phyloP scores from a whole-genome alignment of 2,113 vertebrate species.

The Struthidea cinerea region DNA sequence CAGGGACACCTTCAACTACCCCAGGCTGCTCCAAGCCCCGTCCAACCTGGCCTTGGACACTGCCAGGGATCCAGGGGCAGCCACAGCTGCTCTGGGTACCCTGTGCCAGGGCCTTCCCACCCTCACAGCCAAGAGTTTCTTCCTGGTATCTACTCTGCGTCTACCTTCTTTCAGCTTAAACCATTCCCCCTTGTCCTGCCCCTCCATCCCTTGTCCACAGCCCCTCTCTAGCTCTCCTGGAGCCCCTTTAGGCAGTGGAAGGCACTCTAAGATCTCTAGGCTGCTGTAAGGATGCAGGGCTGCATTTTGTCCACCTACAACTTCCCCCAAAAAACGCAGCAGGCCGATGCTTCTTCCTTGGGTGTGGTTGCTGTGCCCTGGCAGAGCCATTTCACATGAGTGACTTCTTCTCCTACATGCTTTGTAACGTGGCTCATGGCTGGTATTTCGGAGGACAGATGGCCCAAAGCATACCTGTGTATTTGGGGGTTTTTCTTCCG shows the following conservation, averaged over 20 bases:
- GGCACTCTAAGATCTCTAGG: background rate
- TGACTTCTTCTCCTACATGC: accelerated
- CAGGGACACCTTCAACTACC: background rate
- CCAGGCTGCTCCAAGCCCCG: accelerated
- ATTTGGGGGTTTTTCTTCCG: background rate
- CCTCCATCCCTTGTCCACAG: accelerated
- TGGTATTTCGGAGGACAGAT: background rate
- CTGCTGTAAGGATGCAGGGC: background rate
- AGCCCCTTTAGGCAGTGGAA: background rate
- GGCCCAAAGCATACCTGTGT: background rate
- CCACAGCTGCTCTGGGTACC: accelerated
- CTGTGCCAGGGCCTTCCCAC: accelerated
- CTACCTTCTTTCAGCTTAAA: background rate
- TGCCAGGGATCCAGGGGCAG: background rate
- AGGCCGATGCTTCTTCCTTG: background rate
- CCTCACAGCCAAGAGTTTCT: background rate
- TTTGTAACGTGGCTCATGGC: background rate
- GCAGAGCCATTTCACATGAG: background rate
- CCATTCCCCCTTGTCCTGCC: background rate
- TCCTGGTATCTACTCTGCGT: background rate
- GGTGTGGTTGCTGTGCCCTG: background rate
- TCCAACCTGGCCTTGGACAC: background rate
- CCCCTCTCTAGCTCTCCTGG: background rate
- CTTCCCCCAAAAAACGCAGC: background rate
- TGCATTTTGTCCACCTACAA: background rate